Evolutionary conservation across 2,113 vertebrate genomes (phyloP).

Genomic region (Peucedramus taeniatus): DNA sequence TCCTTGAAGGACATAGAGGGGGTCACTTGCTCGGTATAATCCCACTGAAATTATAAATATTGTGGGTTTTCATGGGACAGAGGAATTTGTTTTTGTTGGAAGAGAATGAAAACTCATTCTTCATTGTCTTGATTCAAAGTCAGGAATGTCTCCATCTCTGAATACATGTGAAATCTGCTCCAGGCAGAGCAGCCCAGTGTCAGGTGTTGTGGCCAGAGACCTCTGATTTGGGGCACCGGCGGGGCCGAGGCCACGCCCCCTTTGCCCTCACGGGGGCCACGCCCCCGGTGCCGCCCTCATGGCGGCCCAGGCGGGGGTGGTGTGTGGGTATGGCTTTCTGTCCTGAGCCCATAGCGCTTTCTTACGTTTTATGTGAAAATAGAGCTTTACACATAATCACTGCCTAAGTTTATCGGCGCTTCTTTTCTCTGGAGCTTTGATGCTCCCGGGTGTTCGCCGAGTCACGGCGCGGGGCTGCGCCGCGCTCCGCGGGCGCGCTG

Average conservation of each 20-base stretch:
- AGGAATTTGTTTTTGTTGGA: neutral
- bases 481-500: neutral
- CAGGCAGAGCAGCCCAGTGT: neutral
- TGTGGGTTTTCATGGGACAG: neutral
- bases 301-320: too few species aligned
- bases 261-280: rapidly evolving
- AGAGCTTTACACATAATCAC: neutral
- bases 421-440: neutral
- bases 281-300: neutral
- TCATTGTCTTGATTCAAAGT: neutral
- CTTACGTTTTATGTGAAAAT: rapidly evolving
- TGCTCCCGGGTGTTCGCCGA: neutral
- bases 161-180: neutral
- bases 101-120: neutral
- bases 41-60: neutral
- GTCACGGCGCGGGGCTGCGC: neutral
- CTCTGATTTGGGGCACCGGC: rapidly evolving
- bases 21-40: neutral
- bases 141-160: neutral
- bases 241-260: neutral
- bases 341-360: rapidly evolving
- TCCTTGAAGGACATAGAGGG: neutral
- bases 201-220: neutral
- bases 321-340: rapidly evolving
- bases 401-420: rapidly evolving